Base-by-base conservation (phyloP, 2,888 invertebrate genomes). In the Trichopria drosophilae region DNA sequence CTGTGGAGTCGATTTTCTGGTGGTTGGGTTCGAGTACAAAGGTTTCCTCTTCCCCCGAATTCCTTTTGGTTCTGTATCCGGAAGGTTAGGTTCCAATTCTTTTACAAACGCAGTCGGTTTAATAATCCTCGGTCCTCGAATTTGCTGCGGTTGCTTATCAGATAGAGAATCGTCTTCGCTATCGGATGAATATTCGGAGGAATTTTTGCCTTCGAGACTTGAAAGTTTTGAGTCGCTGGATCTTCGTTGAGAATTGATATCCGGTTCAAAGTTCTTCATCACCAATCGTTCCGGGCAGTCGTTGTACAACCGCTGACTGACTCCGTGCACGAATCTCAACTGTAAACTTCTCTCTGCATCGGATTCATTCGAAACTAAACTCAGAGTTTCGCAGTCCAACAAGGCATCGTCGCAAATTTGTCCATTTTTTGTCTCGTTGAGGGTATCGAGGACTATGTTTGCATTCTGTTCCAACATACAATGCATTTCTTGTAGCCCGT, bases 311-410 rank as follows among this genome's bases (percentile, higher is more conserved):
- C 24, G 20, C 6, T 15, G 15, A 6, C 19, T 29, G 7, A 48
- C 41, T 12, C 66, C 64, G 22, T 63, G 59, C 59, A 71, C 51
- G 61, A 75, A 52, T 62, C 58, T 59, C 60, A 65, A 58, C 24
- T 64, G 62, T 3, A 60, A 79, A 68, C 81, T 82, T 16, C 81
- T 78, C 67, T 87, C 86, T 29, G 18, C n/a, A n/a, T n/a, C n/a
- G n/a, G 86, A 86, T 52, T 87, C 87, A 63, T 86, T 85, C 43
- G 87, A 86, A 1, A 87, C 86, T 31, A 84, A 70, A 66, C 87
- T 88, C 56, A 88, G 66, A 0, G 83, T 84, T 68, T 84, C 84
- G 60, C 82, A 81, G 57, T 84, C 84, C 18, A 81, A 59, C 45
- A 78, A 50, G 36, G 77, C 47, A 44, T 83, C 80, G 50, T 77